phyloP scores from a whole-genome alignment of 2,113 vertebrate species.

The Isichthys henryi region DNA sequence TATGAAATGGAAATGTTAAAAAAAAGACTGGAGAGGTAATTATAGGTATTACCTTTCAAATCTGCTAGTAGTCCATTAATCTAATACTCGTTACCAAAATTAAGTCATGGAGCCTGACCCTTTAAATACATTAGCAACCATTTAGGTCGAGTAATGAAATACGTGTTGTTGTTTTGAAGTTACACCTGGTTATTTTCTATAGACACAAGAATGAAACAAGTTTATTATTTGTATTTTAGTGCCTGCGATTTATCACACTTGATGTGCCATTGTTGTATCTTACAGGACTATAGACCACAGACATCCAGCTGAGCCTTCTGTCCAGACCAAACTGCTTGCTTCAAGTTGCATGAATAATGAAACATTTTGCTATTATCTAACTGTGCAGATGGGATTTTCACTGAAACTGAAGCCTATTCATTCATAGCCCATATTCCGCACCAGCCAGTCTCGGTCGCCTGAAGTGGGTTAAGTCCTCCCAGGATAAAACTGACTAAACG shows the following conservation, averaged over 20 bases:
- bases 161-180: neutral
- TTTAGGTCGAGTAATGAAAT: neutral
- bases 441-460: neutral
- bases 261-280: neutral
- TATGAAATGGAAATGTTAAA: neutral
- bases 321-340: neutral
- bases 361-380: neutral
- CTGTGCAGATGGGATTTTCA: neutral
- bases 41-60: neutral
- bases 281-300: neutral
- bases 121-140: neutral
- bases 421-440: neutral
- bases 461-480: neutral
- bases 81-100: neutral
- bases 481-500: neutral
- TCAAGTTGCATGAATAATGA: slow-evolving; percentile 7
- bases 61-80: neutral
- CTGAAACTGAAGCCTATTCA: neutral
- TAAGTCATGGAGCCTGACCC: neutral
- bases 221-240: neutral
- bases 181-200: neutral
- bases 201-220: neutral
- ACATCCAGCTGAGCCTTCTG: neutral
- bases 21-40: neutral
- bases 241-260: neutral